Conservation (phyloP, 2,888 invertebrate species). For the Tetramorium bicarinatum region DNA sequence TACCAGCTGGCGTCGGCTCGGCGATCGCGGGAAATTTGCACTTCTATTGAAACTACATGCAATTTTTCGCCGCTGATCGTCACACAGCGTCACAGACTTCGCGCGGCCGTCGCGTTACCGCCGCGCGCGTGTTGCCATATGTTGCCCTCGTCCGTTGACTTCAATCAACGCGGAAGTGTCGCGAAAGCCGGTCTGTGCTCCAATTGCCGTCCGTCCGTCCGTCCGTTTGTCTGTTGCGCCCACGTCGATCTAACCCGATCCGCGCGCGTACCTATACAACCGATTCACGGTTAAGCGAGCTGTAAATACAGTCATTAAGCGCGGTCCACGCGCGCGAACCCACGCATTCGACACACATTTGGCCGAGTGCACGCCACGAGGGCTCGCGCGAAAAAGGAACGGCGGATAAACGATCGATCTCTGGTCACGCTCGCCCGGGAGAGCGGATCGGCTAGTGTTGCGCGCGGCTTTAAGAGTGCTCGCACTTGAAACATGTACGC, state of each 20-base stretch:
- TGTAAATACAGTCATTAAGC: conserved; percentile 55
- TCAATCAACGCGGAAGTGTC: conserved; percentile 77
- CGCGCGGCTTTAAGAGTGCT: conserved; percentile 3
- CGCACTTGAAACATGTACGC: conserved; percentile 30
- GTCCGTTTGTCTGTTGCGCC: conserved; percentile 58
- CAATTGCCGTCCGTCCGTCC: conserved; percentile 65
- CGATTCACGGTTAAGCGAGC: conserved; percentile 47
- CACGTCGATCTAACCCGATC: conserved; percentile 59
- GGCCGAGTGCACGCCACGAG: background rate
- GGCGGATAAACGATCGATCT: conserved; percentile 46
- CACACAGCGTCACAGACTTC: background rate
- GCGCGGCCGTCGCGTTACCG: background rate
- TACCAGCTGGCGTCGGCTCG: conserved; percentile 16
- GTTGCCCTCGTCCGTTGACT: conserved; percentile 72
- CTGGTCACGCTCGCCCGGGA: conserved; percentile 8
- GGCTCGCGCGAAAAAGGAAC: conserved; percentile 23
- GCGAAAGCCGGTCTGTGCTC: conserved; percentile 67
- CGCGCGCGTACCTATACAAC: conserved; percentile 49
- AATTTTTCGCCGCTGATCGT: conserved; percentile 29
- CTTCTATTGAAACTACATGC: conserved; percentile 17
- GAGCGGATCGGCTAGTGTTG: conserved; percentile 9
- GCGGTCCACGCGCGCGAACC: conserved; percentile 9
- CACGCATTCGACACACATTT: conserved; percentile 37
- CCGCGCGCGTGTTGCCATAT: background rate
- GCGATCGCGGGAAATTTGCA: conserved; percentile 21